Evolutionary conservation across 2,797 vertebrate genomes (phyloP), one percentile per base, ranked within the genome.

Genomic region (Onychomys torridus): DNA sequence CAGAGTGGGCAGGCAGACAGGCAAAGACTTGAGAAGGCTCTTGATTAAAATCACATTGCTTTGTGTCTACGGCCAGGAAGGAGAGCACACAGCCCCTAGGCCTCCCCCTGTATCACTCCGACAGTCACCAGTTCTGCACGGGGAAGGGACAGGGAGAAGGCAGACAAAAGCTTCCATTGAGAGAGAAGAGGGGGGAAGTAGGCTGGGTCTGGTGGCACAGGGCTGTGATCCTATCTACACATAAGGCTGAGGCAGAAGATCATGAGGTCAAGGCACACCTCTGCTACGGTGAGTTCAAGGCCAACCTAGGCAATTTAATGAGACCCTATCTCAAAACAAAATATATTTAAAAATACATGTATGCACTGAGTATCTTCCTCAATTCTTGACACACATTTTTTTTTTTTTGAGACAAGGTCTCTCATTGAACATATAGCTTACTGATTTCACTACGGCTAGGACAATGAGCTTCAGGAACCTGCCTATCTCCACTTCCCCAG

Each of bases 71-170:
- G 2, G 32, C 46, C 49, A 34, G 65, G 34, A 4, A 32, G 32
- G n/a, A 61, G 52, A 63, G 12, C 0, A 0, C 1, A 16, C 0
- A 4, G 92, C 14, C 83, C 46, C 52, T 13, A 71, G 10, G 14
- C 19, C 2, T 40, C 34, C 57, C 23, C 3, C 1, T 8, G 59
- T 57, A 25, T 61, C 5, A 0, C 34, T 5, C 5, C 6, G 13
- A 65, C 19, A 32, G 78, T 13, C 43, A 11, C 77, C 5, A 29
- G 81, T 27, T 27, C 37, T 46, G 2, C 34, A 65, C 11, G 1
- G 1, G 29, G 16, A 27, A 0, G 46, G 34, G 23, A 2, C 1
- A 46, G 59, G 1, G 9, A 1, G 32, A 0, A 10, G 32, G 11
- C 10, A 27, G 43, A 75, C 1, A 2, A n/a, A 81, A 81, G n/a